A percentile compares a stretch with the other conserved stretches of the same genome.
Conservation (phyloP, 2,888 invertebrate genomes). For the Ormia ochracea region DNA sequence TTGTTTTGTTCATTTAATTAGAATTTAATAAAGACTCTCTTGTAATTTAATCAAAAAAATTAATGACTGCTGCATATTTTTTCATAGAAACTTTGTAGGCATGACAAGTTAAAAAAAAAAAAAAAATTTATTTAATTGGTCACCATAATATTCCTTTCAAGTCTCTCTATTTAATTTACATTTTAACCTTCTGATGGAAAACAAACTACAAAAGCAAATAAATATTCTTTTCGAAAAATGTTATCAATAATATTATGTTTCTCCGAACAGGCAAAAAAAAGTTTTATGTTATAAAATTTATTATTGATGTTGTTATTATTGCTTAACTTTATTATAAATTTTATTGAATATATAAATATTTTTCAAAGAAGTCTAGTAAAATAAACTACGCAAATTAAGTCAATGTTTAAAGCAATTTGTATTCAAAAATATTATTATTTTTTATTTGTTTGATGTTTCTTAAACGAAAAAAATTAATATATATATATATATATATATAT, state of each 20-base stretch:
- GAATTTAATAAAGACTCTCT: no score
- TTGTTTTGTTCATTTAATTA: no score
- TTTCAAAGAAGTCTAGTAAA: conserved; percentile 8
- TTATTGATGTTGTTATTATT: conserved; percentile 61
- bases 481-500: not conserved
- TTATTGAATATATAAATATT: conserved; percentile 46
- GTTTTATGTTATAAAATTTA: not conserved
- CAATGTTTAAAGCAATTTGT: conserved; percentile 20
- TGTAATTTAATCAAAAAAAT: not conserved
- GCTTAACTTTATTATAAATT: conserved; percentile 38
- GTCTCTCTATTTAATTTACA: not conserved
- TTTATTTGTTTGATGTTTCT: not conserved
- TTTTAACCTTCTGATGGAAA: conserved; percentile 1
- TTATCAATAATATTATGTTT: conserved; percentile 7
- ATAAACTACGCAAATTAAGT: conserved; percentile 22
- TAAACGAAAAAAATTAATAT: not conserved
- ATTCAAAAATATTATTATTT: conserved; percentile 2
- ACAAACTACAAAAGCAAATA: not conserved
- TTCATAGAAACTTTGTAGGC: not conserved
- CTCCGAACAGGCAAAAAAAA: not conserved
- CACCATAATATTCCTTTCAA: not conserved
- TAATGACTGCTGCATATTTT: not conserved
- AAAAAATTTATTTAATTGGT: not conserved
- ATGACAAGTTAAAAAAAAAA: not conserved
- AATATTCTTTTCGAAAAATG: conserved; percentile 49